Evolutionary conservation across 2,113 vertebrate species (phyloP), one percentile per base, ranked within the genome.

Genomic region (Microtus oregoni): DNA sequence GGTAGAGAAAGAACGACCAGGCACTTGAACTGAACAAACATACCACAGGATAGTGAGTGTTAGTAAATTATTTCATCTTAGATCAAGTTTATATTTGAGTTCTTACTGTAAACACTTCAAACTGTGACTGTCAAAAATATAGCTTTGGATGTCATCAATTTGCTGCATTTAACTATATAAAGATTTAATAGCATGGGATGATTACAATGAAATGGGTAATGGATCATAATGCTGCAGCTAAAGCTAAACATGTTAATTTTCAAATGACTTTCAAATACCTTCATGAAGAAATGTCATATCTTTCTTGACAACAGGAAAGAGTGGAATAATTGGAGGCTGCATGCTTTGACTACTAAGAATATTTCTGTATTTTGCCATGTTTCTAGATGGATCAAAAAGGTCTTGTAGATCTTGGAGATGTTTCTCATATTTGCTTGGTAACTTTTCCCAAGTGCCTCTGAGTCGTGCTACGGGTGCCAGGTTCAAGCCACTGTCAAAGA

Each of bases 311-410:
- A 99, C 99, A 1, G 99, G 99, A 91, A 99, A 99, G 86, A 99
- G 99, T 0, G 99, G 99, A 98, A 99, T 99, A 98, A 99, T 99
- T 76, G 99, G 99, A 32, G 99, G 99, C 97, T 99, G 99, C 99
- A 99, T 99, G 98, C 99, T 99, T 98, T 99, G 99, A 99, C 99
- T 99, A 98, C 99, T 99, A 89, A 99, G 99, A 95, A 99, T 98
- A 98, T 99, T 99, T 97, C 99, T 99, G 76, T 99, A 99, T 95
- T 99, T 99, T 95, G 99, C 99, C 99, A 99, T 99, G 98, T 99
- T 99, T 97, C 99, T 99, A 82, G 99, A 99, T 0, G 99, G 99
- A 98, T 99, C 99, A 96, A 99, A 99, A 83, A 99, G 98, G 96
- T 99, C 99, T 98, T 99, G 99, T 92, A 99, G 99, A 98, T 99